Evolutionary conservation across 2,113 vertebrate species (phyloP).

Genomic region (Mobula hypostoma): DNA sequence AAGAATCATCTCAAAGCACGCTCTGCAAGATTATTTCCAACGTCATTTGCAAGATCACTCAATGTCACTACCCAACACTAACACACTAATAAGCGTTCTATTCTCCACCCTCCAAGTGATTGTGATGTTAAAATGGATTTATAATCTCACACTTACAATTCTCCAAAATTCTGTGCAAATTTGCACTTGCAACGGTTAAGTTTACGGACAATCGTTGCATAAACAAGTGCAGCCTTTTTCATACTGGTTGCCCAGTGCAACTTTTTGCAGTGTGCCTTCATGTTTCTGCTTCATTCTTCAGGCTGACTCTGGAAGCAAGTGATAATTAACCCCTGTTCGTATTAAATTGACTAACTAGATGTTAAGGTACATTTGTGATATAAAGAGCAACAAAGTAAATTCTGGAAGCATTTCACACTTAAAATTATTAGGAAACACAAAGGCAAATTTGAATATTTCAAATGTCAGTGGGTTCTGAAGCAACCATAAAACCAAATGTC

Average conservation of each 20-base stretch:
- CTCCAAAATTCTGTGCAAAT: background rate
- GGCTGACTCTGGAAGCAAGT: background rate
- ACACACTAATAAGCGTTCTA: background rate
- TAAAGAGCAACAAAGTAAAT: background rate
- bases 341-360: background rate
- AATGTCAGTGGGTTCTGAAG: background rate
- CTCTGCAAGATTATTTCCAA: no score
- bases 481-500: background rate
- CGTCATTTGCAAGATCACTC: background rate
- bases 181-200: background rate
- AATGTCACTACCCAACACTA: background rate
- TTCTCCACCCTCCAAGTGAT: background rate
- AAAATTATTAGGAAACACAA: background rate
- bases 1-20: no score
- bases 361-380: background rate
- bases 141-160: background rate
- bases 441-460: background rate
- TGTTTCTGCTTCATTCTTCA: background rate
- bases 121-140: background rate
- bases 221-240: background rate
- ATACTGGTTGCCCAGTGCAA: background rate
- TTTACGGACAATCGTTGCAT: background rate
- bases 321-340: background rate
- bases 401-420: background rate
- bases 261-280: background rate